Evolutionary conservation across 1,140 invertebrate species (phyloP).

Genomic region (Aphis craccivora): DNA sequence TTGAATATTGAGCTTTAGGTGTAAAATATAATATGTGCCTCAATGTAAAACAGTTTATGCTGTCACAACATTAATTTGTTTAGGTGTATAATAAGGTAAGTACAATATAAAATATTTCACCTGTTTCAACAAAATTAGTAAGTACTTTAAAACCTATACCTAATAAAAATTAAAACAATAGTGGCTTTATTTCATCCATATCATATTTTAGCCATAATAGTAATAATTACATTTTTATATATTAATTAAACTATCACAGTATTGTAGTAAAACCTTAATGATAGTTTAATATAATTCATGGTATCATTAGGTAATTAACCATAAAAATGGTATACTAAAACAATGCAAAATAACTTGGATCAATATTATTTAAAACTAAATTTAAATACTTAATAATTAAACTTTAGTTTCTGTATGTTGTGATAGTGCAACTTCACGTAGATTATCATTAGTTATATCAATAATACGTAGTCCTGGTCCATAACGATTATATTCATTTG

Average conservation of each 20-base stretch:
- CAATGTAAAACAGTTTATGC: neutral
- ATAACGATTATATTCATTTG: conserved; percentile 42
- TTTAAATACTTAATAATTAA: conserved; percentile 57
- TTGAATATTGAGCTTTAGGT: neutral
- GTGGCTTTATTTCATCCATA: neutral
- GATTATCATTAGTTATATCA: conserved; percentile 58
- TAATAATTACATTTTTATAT: neutral
- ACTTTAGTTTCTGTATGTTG: conserved; percentile 62
- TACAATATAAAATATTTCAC: neutral
- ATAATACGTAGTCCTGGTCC: conserved; percentile 35
- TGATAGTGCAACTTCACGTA: conserved; percentile 61
- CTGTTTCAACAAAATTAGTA: neutral
- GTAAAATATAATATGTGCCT: neutral
- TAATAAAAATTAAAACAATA: neutral
- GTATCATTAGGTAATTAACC: neutral
- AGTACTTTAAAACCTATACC: neutral
- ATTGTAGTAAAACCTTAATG: neutral
- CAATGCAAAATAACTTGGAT: neutral
- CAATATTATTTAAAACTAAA: neutral
- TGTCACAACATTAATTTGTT: neutral
- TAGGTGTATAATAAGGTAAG: neutral
- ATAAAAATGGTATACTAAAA: neutral
- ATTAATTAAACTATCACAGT: conserved; percentile 31
- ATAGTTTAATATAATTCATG: neutral
- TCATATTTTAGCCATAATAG: neutral